Base-by-base conservation (phyloP, 2,113 vertebrate genomes). In the Nannospalax galili region DNA sequence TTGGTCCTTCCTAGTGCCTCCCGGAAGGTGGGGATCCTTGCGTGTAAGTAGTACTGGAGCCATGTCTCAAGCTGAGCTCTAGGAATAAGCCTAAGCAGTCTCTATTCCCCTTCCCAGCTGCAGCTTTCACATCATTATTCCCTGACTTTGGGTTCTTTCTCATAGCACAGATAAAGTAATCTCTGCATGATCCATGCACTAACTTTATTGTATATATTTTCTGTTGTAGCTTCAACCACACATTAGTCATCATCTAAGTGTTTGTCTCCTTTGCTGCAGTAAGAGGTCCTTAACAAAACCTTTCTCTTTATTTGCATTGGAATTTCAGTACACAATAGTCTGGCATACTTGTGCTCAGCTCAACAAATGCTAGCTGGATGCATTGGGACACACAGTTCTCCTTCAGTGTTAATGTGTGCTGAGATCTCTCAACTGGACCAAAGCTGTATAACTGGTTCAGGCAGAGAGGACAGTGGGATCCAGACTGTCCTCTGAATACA, bases 11-110 rank as follows among this genome's bases (percentile, higher is more conserved):
- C 30, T 82, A 40, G 45, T 3, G 28, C 5, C 19, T 75, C 69
- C 52, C 24, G 56, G 90, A 35, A 92, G 26, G n/a, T 37, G 35
- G 28, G 48, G 40, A 17, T 17, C 32, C 10, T 1, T 2, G 26
- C 30, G 19, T 4, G 26, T 0, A 10, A 70, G 11, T 30, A 17
- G 17, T 3, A 30, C 16, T 11, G 0, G 0, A 19, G 52, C 8
- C 48, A 37, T 42, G 86, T 28, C 52, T 91, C 32, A 35, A 64
- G 52, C 12, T n/a, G 35, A 22, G 15, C 22, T 56, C 3, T 17
- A 9, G 45, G 42, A 85, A 73, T 2, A n/a, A 84, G 48, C 14
- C 17, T 19, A n/a, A 5, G 4, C 3, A 35, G 24, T n/a, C 24
- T 10, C 20, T 67, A 9, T 24, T 58, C 69, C 28, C 73, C 28